phyloP scores from a whole-genome alignment of 2,888 invertebrate species.

The Sminthurides aquaticus region DNA sequence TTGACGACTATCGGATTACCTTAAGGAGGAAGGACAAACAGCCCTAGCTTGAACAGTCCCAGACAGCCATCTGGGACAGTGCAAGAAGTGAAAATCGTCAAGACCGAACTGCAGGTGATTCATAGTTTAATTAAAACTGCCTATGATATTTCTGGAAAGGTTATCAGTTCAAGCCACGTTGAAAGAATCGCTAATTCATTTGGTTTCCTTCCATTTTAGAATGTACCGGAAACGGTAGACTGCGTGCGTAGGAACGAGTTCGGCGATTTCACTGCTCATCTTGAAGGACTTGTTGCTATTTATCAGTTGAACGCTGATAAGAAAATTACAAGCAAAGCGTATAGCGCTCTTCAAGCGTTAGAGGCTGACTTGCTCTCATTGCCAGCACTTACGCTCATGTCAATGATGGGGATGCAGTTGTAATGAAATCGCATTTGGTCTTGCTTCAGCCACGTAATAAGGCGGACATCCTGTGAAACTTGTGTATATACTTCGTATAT shows the following conservation, averaged over 20 bases:
- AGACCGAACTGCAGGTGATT: background rate
- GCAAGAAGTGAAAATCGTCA: background rate
- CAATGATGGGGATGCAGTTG: conserved; percentile 33
- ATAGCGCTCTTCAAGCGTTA: conserved; percentile 80
- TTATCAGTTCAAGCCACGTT: no score
- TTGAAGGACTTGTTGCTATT: conserved; percentile 80
- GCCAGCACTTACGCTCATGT: conserved; percentile 36
- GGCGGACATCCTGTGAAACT: conserved; percentile 90
- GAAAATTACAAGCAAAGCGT: conserved; percentile 87
- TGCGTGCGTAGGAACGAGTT: conserved; percentile 80
- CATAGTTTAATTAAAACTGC: background rate
- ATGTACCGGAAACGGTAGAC: conserved; percentile 78
- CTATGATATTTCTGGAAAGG: background rate
- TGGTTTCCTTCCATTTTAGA: conserved; percentile 55
- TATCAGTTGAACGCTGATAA: conserved; percentile 92
- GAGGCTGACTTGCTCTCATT: conserved; percentile 70
- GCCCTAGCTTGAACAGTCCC: no score
- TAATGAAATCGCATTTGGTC: conserved; percentile 73
- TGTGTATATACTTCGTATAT: conserved; percentile 85
- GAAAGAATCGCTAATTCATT: no score
- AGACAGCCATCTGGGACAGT: no score
- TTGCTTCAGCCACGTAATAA: conserved; percentile 68
- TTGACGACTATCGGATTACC: background rate
- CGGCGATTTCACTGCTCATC: conserved; percentile 80
- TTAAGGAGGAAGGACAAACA: conserved; percentile 70